phyloP scores from a whole-genome alignment of 2,888 invertebrate species.

The Tridacna crocea region DNA sequence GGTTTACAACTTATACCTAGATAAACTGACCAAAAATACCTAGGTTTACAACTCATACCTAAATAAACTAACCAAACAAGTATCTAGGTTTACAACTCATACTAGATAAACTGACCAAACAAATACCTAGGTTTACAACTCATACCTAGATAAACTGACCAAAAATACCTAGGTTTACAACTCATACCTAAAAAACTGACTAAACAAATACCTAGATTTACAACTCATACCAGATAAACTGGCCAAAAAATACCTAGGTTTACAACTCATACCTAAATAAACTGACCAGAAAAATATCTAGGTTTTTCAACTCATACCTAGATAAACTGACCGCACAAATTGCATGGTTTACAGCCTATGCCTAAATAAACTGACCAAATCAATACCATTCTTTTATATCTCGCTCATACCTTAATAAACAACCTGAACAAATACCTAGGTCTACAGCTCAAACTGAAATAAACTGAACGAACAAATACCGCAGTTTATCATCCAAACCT shows the following conservation, averaged over 20 bases:
- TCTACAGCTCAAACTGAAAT: background rate
- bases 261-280: background rate
- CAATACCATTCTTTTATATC: background rate
- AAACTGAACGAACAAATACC: background rate
- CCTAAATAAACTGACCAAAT: background rate
- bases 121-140: background rate
- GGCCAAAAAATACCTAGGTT: background rate
- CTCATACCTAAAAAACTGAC: background rate
- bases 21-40: background rate
- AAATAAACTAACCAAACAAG: background rate
- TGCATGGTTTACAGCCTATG: too few species aligned
- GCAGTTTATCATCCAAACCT: background rate
- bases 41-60: too few species aligned
- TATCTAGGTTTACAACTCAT: background rate
- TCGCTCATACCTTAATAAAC: background rate
- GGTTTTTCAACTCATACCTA: background rate
- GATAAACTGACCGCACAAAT: background rate
- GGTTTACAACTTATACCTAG: background rate
- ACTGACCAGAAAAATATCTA: background rate
- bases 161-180: background rate
- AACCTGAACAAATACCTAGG: background rate
- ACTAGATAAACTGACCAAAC: background rate
- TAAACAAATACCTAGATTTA: too few species aligned
- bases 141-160: background rate
- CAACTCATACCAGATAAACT: too few species aligned